phyloP scores from a whole-genome alignment of 2,888 invertebrate species.

The Sarcophaga rosellei region DNA sequence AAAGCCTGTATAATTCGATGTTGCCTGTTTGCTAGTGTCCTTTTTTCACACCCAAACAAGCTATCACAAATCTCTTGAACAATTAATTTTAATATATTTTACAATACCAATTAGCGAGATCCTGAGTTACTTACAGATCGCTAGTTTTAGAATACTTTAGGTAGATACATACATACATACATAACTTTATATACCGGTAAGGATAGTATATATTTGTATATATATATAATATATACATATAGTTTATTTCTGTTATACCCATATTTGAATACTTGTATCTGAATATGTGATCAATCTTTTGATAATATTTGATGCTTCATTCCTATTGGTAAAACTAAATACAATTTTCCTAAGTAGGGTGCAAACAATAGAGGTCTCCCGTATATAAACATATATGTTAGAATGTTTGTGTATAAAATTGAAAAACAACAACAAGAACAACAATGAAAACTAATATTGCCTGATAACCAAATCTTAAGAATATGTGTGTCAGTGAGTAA shows the following conservation, averaged over 20 bases:
- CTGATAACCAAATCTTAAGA: conserved; percentile 26
- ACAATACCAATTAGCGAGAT: too few species aligned
- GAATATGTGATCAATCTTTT: too few species aligned
- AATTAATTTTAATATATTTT: too few species aligned
- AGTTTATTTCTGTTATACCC: too few species aligned
- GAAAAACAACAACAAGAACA: background rate
- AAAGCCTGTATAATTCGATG: too few species aligned
- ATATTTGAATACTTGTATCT: too few species aligned
- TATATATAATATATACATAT: background rate
- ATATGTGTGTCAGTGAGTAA: conserved; percentile 23
- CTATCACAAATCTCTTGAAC: too few species aligned
- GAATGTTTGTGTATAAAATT: background rate
- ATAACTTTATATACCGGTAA: background rate
- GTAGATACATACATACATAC: too few species aligned
- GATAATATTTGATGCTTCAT: background rate
- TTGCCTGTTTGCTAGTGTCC: too few species aligned
- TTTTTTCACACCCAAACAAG: too few species aligned
- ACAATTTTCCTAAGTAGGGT: background rate
- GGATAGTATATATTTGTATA: background rate
- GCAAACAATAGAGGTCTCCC: background rate
- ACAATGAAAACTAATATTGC: conserved; percentile 7
- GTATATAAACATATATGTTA: background rate
- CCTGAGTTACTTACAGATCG: too few species aligned
- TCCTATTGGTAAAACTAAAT: background rate
- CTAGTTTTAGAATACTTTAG: too few species aligned